A percentile compares a stretch with the other conserved stretches of the same genome.
These are phyloP conservation scores for Microtus montanus DNA, from an alignment of 2,113 vertebrate genomes.

Conservation along the genomic window DNA sequence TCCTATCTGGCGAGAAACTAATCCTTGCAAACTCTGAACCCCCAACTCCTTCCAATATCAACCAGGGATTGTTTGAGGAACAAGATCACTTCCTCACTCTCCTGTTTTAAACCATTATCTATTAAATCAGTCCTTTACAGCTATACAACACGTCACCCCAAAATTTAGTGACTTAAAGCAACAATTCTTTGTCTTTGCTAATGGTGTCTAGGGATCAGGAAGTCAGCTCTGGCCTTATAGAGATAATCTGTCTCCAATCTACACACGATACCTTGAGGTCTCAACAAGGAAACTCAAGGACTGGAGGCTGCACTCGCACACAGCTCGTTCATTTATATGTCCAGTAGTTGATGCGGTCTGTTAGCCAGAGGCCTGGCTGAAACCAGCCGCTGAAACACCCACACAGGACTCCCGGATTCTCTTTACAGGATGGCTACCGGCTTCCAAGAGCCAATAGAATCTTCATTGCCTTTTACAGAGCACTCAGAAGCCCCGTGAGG, in stretches of 20 bases:
- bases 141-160: neutral
- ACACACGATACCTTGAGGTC: neutral
- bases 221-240: neutral
- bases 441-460: neutral
- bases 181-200: neutral
- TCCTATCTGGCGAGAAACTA: neutral
- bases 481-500: neutral
- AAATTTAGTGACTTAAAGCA: neutral
- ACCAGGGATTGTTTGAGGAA: neutral
- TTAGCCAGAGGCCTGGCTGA: neutral
- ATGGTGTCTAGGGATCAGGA: neutral
- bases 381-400: neutral
- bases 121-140: slow-evolving; percentile 2
- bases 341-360: neutral
- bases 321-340: neutral
- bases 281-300: neutral
- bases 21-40: neutral
- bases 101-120: neutral
- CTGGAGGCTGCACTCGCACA: neutral
- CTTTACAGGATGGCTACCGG: neutral
- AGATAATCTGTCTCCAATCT: neutral
- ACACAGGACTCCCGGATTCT: neutral
- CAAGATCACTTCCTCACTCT: neutral
- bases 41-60: neutral
- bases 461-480: neutral